Base-by-base conservation (phyloP, 1,140 invertebrate species). In the Steinernema khuongi region DNA sequence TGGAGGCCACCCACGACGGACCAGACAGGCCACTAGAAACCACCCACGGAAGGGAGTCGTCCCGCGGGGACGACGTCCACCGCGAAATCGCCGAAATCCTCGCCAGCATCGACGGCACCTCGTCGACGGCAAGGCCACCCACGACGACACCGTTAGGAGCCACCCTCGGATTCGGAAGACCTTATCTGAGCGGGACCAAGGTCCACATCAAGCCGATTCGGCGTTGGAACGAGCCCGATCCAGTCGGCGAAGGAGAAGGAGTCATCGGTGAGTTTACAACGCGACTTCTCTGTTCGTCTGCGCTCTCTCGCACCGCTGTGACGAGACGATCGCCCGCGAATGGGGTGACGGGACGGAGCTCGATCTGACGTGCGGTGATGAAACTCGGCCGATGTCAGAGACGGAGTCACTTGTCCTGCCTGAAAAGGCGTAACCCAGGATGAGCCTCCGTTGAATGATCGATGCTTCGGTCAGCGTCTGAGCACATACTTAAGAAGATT, bases 161-260 rank as follows among this genome's bases (percentile, higher is more conserved):
- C 36, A 41, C 36, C 36, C 7, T 7, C 36, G 50, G 50, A 14
- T 60, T 60, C 50, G 50, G 50, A 22, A 11, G 50, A 4, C 50
- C 50, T 14, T 60, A 60, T 60, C 50, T 60, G 50, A 7, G 19
- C 4, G 50, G 50, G 2, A 60, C 50, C 11, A 60, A 60, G 50
- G 50, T 60, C 14, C 50, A 60, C 50, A 60, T 60, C 11, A 60
- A 60, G 50, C 50, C 50, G 50, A 60, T 60, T 26, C 50, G 50
- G 50, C 50, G 50, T 26, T 60, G 50, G 50, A 60, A 60, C 50
- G 50, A 60, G 19, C 50, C 19, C 4, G 50, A 60, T 60, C 7
- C 50, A 22, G 26, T 60, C 50, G 26, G 50, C 22, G 50, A 60
- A 14, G 50, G 26, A 22, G 50, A 60, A 2, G 19, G 50, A 14